Conservation (phyloP, 1,140 invertebrate genomes). For the Heliconius hewitsoni region DNA sequence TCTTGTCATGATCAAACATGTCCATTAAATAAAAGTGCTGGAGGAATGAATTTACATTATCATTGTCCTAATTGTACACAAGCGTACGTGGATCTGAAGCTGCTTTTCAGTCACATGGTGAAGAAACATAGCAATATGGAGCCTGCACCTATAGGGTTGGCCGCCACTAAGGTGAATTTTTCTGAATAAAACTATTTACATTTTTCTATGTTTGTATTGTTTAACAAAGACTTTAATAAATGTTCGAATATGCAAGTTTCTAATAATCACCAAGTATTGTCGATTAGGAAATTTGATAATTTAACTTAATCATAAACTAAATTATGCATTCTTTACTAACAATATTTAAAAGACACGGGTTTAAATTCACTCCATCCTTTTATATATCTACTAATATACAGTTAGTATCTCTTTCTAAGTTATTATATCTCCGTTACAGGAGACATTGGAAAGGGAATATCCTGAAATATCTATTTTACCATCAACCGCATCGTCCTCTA, state of each 20-base stretch:
- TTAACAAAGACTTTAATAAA: too few species aligned
- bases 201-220: too few species aligned
- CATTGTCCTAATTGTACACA: slow-evolving; percentile 74
- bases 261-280: too few species aligned
- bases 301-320: too few species aligned
- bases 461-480: slow-evolving; percentile 80
- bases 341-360: too few species aligned
- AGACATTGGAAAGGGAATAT: slow-evolving; percentile 80
- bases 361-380: neutral
- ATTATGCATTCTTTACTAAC: too few species aligned
- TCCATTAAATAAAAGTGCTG: slow-evolving; percentile 71
- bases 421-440: slow-evolving; percentile 56
- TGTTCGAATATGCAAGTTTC: too few species aligned
- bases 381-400: neutral
- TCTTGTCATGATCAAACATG: slow-evolving; percentile 71
- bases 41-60: slow-evolving; percentile 73
- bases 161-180: slow-evolving; percentile 73
- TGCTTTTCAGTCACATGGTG: slow-evolving; percentile 74
- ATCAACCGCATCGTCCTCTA: slow-evolving; percentile 74
- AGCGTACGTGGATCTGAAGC: slow-evolving; percentile 71
- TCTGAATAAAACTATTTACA: too few species aligned
- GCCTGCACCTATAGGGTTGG: slow-evolving; percentile 66
- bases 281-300: too few species aligned
- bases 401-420: neutral
- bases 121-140: slow-evolving; percentile 77